phyloP scores from a whole-genome alignment of 2,888 invertebrate species.

The Dioctria linearis region DNA sequence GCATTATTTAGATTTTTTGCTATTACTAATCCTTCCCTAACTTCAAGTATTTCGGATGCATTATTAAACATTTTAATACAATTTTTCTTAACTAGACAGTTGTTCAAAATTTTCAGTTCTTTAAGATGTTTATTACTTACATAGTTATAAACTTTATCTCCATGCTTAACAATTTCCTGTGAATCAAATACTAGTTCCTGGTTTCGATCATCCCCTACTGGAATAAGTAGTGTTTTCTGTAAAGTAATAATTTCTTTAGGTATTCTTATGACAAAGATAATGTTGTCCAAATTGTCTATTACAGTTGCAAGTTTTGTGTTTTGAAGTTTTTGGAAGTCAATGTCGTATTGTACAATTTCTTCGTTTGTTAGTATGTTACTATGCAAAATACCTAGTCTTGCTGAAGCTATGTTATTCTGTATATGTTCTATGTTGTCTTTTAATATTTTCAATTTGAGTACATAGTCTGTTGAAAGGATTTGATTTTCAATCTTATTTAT shows the following conservation, averaged over 20 bases:
- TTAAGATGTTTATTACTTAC: slow-evolving; percentile 23
- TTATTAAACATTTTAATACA: too few relatives aligned
- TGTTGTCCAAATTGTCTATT: slow-evolving; percentile 34
- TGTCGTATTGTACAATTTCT: slow-evolving; percentile 18
- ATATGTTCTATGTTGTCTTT: slow-evolving; percentile 49
- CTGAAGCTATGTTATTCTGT: slow-evolving; percentile 45
- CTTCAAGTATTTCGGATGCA: too few relatives aligned
- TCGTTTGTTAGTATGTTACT: slow-evolving; percentile 46
- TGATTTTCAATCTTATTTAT: neutral
- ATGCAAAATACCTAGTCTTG: slow-evolving; percentile 19
- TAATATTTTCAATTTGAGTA: slow-evolving; percentile 39
- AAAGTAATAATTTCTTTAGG: slow-evolving; percentile 29
- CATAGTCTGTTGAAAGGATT: slow-evolving; percentile 25
- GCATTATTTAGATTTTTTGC: too few relatives aligned
- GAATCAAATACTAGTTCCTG: slow-evolving; percentile 29
- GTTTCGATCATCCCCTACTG: slow-evolving; percentile 22
- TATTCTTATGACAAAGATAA: slow-evolving; percentile 46
- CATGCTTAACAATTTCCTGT: slow-evolving; percentile 48
- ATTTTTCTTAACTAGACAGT: too few relatives aligned
- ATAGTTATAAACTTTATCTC: slow-evolving; percentile 37
- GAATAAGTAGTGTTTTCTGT: slow-evolving; percentile 19
- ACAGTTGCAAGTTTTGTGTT: slow-evolving; percentile 39
- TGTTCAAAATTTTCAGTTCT: slow-evolving; percentile 6
- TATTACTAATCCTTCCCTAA: too few relatives aligned
- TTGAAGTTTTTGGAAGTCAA: slow-evolving; percentile 38